Percentiles rank a stretch among this genome's conserved stretches.
These are phyloP conservation scores for Acronicta alni DNA, from an alignment of 2,888 invertebrate species.

Conservation along the genomic window DNA sequence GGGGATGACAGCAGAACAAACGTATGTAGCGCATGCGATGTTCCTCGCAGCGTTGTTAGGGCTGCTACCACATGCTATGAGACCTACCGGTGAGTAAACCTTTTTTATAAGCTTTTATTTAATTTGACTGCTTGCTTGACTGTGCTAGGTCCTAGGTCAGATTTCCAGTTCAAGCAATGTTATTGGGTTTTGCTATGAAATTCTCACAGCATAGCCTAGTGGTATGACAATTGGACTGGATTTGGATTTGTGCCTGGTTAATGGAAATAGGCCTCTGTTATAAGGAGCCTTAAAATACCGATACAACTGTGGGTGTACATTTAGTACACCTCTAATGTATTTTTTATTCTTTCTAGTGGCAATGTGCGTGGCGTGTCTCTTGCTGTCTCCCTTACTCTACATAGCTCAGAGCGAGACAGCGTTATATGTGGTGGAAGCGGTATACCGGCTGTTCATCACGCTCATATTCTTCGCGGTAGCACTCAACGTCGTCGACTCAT, in stretches of 20 bases:
- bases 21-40: constrained; percentile 67
- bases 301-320: too few species aligned
- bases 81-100: constrained; percentile 57
- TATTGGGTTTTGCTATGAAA: too few species aligned
- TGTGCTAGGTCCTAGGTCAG: too few species aligned
- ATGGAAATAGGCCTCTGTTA: too few species aligned
- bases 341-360: constrained; percentile 61
- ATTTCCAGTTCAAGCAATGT: too few species aligned
- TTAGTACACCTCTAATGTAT: too few species aligned
- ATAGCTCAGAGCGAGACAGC: constrained; percentile 74
- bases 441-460: constrained; percentile 82
- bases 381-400: constrained; percentile 86
- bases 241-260: too few species aligned
- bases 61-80: constrained; percentile 47
- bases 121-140: too few species aligned
- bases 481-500: constrained; percentile 85
- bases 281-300: too few species aligned
- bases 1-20: constrained; percentile 73
- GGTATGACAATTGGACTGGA: too few species aligned
- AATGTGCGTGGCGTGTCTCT: constrained; percentile 75
- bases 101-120: too few species aligned
- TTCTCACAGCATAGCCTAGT: too few species aligned
- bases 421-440: constrained; percentile 83
- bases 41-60: constrained; percentile 64
- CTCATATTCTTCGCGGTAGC: constrained; percentile 85